Evolutionary conservation across 2,888 invertebrate species (phyloP).

Genomic region (Charanyca ferruginea): DNA sequence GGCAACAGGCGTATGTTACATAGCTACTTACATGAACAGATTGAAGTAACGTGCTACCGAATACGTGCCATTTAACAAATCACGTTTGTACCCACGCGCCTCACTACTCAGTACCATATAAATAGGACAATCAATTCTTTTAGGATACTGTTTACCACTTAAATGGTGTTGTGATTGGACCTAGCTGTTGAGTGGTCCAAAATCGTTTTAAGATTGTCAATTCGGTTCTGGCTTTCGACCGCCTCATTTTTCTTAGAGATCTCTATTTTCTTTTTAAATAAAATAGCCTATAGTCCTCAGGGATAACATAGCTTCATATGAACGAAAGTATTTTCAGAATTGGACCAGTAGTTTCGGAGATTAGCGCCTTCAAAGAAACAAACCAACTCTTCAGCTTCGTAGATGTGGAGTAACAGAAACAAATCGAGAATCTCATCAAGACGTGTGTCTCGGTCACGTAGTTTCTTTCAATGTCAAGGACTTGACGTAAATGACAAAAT

Average conservation of each 20-base stretch:
- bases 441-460: conserved; percentile 37
- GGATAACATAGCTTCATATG: too few relatives aligned
- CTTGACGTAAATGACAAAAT: conserved; percentile 19
- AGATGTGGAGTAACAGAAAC: too few relatives aligned
- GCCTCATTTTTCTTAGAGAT: too few relatives aligned
- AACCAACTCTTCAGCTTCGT: too few relatives aligned
- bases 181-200: conserved; percentile 1
- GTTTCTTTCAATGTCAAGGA: conserved; percentile 44
- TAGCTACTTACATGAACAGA: background rate
- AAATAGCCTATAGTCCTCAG: too few relatives aligned
- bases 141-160: conserved; percentile 23
- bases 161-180: conserved; percentile 4
- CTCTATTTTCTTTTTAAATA: too few relatives aligned
- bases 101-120: conserved; percentile 14
- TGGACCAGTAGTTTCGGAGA: too few relatives aligned
- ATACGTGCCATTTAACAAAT: conserved; percentile 34
- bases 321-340: too few relatives aligned
- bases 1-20: background rate
- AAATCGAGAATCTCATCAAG: background rate
- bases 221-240: too few relatives aligned
- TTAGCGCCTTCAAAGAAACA: too few relatives aligned
- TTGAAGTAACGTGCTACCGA: background rate
- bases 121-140: conserved; percentile 42
- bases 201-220: background rate
- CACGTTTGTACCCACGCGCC: conserved; percentile 57